Percentiles rank a stretch among this genome's conserved stretches.
Evolutionary conservation across 2,113 vertebrate species (phyloP).

Genomic region (Leptocoma aspasia): DNA sequence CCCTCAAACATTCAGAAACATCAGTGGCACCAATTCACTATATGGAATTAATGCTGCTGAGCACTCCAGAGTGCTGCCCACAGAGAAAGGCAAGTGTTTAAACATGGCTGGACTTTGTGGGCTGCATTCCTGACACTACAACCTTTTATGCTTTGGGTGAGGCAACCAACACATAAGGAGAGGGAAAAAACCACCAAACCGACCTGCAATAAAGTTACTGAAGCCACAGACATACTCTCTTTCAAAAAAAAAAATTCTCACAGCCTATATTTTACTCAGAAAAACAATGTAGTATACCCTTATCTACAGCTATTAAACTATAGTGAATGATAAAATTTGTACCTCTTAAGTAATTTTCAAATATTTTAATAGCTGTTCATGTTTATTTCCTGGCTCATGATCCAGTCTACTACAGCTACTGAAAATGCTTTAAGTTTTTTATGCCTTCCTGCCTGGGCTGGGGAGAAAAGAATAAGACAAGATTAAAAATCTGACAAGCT

Average conservation of each 20-base stretch:
- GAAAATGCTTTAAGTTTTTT: background rate
- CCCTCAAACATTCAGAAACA: background rate
- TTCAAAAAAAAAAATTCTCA: background rate
- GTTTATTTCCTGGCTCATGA: background rate
- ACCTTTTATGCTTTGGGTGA: background rate
- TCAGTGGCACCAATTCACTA: background rate
- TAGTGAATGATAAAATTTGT: background rate
- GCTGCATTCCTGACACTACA: background rate
- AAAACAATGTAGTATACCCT: background rate
- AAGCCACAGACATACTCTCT: background rate
- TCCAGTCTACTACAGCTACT: background rate
- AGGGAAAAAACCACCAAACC: rapidly evolving
- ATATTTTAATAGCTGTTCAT: background rate
- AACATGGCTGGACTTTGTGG: background rate
- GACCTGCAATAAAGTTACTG: background rate
- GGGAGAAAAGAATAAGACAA: background rate
- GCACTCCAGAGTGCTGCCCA: background rate
- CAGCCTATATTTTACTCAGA: background rate
- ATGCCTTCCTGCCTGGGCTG: background rate
- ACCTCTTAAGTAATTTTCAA: background rate
- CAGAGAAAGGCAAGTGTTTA: background rate
- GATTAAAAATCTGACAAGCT: background rate
- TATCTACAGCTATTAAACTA: background rate
- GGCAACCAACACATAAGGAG: background rate
- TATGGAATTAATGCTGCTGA: background rate